Evolutionary conservation across 2,797 vertebrate species (phyloP).

Genomic region (Neostethus bicornis): DNA sequence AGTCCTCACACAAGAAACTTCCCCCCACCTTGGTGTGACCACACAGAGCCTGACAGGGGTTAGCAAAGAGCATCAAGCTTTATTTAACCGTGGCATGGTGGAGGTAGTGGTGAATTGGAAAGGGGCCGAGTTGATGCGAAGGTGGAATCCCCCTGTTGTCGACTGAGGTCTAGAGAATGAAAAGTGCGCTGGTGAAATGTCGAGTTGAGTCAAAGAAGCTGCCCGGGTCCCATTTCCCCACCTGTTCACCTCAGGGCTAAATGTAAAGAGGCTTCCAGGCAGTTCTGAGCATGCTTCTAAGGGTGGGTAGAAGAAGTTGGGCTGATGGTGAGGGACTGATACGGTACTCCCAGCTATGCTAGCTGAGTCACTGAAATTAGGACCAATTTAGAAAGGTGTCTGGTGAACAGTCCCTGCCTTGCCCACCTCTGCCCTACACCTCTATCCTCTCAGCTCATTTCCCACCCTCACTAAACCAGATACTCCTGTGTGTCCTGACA

Average conservation of each 20-base stretch:
- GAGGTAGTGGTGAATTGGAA: background rate
- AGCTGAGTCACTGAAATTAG: conserved; percentile 85
- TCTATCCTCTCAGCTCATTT: conserved; percentile 40
- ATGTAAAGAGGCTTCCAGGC: conserved; percentile 66
- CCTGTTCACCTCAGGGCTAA: conserved; percentile 74
- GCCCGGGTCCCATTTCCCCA: conserved; percentile 56
- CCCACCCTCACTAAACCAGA: conserved; percentile 27
- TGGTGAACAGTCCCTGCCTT: conserved; percentile 63
- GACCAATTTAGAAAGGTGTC: conserved; percentile 85
- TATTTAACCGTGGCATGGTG: conserved; percentile 60
- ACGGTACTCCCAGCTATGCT: conserved; percentile 78
- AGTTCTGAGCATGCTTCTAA: conserved; percentile 49
- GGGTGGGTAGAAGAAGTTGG: conserved; percentile 1
- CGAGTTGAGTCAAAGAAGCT: conserved; percentile 34
- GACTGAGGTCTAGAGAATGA: conserved; percentile 22
- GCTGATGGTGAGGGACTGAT: conserved; percentile 55
- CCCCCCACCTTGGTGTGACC: conserved; percentile 60
- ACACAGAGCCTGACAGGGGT: conserved; percentile 49
- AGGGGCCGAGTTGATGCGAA: background rate
- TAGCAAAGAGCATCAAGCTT: conserved; percentile 70
- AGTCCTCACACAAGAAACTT: conserved; percentile 51
- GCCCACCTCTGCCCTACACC: conserved; percentile 40
- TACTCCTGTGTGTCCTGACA: too few relatives aligned
- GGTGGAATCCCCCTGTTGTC: conserved; percentile 28
- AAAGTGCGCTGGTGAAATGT: conserved; percentile 21